Evolutionary conservation across 2,888 invertebrate genomes (phyloP).

Genomic region (Agelastica alni): DNA sequence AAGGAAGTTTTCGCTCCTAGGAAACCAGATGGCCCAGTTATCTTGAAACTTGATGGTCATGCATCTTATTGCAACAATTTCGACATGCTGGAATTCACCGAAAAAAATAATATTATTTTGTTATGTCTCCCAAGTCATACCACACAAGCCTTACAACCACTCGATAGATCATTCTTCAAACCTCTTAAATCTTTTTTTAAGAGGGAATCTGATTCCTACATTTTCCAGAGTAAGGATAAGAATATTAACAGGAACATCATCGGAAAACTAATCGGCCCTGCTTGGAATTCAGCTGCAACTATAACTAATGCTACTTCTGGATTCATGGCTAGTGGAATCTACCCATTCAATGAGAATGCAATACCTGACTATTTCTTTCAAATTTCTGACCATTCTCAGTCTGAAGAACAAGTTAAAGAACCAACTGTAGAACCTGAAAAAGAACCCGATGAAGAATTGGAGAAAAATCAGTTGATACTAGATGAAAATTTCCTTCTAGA

Average conservation of each 20-base stretch:
- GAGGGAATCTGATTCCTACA: no score
- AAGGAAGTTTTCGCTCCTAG: no score
- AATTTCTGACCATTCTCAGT: not conserved
- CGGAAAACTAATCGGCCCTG: no score
- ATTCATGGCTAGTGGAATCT: slow-evolving; percentile 10
- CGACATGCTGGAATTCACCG: no score
- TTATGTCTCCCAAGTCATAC: slow-evolving; percentile 22
- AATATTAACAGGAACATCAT: slow-evolving; percentile 3
- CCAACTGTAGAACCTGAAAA: not conserved
- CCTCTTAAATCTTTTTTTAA: no score
- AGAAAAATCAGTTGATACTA: no score
- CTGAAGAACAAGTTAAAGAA: slow-evolving; percentile 5
- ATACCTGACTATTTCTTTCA: no score
- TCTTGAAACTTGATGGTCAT: no score
- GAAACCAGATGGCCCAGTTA: no score
- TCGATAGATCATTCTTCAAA: slow-evolving; percentile 12
- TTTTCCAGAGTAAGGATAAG: no score
- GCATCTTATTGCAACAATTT: slow-evolving; percentile 15
- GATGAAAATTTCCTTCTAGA: no score
- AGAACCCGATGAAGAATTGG: not conserved
- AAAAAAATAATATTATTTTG: no score
- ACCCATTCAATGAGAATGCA: slow-evolving; percentile 6
- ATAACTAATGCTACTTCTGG: slow-evolving; percentile 7
- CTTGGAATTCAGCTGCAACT: slow-evolving; percentile 8
- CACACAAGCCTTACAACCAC: slow-evolving; percentile 18